These are phyloP conservation scores for Diaphora mendica DNA, from an alignment of 2,888 invertebrate genomes.

Conservation along the genomic window DNA sequence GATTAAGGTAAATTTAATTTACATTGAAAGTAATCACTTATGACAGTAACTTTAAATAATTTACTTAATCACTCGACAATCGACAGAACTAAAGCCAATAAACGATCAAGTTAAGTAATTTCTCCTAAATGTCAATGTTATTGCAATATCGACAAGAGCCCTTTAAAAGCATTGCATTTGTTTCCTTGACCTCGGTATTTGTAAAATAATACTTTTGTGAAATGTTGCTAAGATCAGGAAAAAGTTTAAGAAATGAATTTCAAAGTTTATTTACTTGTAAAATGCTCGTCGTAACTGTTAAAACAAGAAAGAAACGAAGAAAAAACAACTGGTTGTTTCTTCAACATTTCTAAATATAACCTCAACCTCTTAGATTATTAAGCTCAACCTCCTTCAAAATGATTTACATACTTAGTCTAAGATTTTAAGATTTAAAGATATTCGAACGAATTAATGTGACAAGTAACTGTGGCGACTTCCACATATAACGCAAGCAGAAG, in stretches of 20 bases:
- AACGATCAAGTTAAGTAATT: slow-evolving; percentile 32
- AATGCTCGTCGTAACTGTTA: neutral
- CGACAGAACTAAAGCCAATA: slow-evolving; percentile 17
- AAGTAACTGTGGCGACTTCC: too few relatives aligned
- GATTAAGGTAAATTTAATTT: neutral
- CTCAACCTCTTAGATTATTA: neutral
- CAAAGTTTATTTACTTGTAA: neutral
- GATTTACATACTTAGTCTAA: neutral
- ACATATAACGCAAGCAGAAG: too few relatives aligned
- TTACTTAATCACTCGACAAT: slow-evolving; percentile 14
- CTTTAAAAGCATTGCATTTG: slow-evolving; percentile 43
- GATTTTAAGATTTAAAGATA: neutral
- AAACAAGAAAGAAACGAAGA: too few relatives aligned
- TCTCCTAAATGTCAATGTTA: slow-evolving; percentile 45
- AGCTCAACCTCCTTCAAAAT: neutral
- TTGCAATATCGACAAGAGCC: slow-evolving; percentile 23
- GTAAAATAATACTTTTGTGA: slow-evolving; percentile 5
- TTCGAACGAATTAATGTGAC: neutral
- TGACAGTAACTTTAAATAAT: neutral
- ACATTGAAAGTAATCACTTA: neutral
- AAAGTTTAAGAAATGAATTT: neutral
- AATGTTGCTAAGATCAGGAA: slow-evolving; percentile 7
- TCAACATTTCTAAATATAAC: neutral
- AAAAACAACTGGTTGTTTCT: too few relatives aligned
- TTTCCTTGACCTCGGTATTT: slow-evolving; percentile 36